Conservation (phyloP, 2,888 invertebrate species). For the Formica aserva region DNA sequence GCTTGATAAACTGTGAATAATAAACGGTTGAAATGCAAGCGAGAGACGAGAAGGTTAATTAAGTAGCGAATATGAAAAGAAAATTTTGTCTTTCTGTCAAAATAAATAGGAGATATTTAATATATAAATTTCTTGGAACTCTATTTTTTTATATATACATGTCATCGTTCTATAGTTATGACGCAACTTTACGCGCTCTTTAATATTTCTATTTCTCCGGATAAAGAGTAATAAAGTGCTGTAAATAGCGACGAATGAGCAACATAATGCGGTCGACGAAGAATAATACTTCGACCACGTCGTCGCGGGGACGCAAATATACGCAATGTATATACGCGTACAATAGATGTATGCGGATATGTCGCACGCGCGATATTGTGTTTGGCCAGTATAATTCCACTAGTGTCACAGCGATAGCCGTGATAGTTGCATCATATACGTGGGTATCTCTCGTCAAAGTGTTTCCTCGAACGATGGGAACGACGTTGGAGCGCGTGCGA, state of each 20-base stretch:
- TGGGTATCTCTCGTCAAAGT: constrained; percentile 67
- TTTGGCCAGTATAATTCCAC: constrained; percentile 51
- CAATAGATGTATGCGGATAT: constrained; percentile 1
- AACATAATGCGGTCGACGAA: constrained; percentile 16
- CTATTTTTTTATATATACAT: background rate
- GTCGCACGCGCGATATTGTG: constrained; percentile 41
- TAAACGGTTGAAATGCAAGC: background rate
- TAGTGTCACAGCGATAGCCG: constrained; percentile 56
- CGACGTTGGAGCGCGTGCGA: constrained; percentile 20
- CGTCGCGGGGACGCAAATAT: background rate
- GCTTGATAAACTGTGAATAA: constrained; percentile 10
- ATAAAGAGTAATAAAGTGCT: constrained; percentile 13
- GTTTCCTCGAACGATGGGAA: constrained; percentile 68
- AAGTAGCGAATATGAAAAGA: background rate
- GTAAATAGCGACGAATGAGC: constrained; percentile 26
- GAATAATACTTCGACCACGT: constrained; percentile 19
- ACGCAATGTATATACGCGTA: background rate
- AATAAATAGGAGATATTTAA: background rate
- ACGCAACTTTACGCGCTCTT: background rate
- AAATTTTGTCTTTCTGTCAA: background rate
- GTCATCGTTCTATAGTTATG: background rate
- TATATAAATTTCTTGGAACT: background rate
- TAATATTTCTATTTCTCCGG: too few species aligned
- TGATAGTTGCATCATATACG: constrained; percentile 64
- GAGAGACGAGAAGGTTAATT: background rate